Conservation (phyloP, 2,797 vertebrate genomes). For the Holocentrus rufus region DNA sequence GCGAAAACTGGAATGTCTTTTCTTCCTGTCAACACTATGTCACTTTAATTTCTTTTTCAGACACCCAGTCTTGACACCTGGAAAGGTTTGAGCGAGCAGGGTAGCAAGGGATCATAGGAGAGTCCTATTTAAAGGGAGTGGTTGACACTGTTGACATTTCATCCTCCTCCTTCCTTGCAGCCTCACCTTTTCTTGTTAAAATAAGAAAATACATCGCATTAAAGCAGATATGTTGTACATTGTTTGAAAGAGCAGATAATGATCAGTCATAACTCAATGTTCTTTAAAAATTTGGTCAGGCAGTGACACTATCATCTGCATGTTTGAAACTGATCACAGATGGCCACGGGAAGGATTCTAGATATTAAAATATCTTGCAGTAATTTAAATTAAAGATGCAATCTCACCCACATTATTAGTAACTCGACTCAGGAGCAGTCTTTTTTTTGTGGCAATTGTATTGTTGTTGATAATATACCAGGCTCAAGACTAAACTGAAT, state of each 20-base stretch:
- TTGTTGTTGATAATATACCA: constrained; percentile 50
- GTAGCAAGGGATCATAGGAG: constrained; percentile 84
- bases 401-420: constrained; percentile 73
- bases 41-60: constrained; percentile 91
- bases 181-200: constrained; percentile 75
- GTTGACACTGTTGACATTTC: constrained; percentile 88
- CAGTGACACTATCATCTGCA: constrained; percentile 67
- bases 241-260: constrained; percentile 75
- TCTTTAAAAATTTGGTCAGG: constrained; percentile 66
- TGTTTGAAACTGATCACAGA: constrained; percentile 74
- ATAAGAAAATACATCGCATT: constrained; percentile 63
- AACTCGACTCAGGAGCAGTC: constrained; percentile 51
- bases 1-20: constrained; percentile 86
- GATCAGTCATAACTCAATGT: constrained; percentile 78
- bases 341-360: constrained; percentile 60
- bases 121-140: constrained; percentile 84
- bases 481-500: constrained; percentile 48
- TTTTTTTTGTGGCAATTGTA: constrained; percentile 45
- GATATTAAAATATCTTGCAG: constrained; percentile 75
- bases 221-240: constrained; percentile 66
- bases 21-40: constrained; percentile 92
- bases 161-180: constrained; percentile 78
- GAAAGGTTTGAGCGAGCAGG: constrained; percentile 78
- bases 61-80: constrained; percentile 86
- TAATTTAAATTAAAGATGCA: constrained; percentile 81